Percentiles rank a stretch among this genome's conserved stretches.
phyloP scores from a whole-genome alignment of 1,140 invertebrate genomes.

The Liolophura sinensis region DNA sequence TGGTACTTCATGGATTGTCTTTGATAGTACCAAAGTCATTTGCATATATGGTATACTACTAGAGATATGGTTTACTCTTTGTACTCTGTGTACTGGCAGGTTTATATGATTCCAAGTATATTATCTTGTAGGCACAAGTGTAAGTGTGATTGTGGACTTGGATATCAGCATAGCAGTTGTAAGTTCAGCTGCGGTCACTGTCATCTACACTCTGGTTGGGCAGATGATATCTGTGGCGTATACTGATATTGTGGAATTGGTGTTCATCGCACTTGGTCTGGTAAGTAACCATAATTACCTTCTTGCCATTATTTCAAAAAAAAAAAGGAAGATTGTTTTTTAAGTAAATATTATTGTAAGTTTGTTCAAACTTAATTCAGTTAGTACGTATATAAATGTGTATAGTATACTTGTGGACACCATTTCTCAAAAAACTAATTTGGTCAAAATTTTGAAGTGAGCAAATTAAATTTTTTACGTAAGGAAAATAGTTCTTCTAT shows the following conservation, averaged over 20 bases:
- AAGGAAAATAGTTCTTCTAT: no score
- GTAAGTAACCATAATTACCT: slow-evolving; percentile 27
- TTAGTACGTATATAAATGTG: slow-evolving; percentile 4
- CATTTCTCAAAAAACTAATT: no score
- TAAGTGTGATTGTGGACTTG: slow-evolving; percentile 48
- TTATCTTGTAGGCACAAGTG: slow-evolving; percentile 40
- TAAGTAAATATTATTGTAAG: neutral
- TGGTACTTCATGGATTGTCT: no score
- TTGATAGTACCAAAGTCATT: no score
- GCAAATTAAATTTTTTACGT: no score
- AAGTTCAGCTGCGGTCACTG: slow-evolving; percentile 42
- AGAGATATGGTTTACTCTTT: neutral
- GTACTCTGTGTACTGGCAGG: no score
- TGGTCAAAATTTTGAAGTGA: no score
- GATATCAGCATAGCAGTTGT: slow-evolving; percentile 40
- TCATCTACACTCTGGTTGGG: slow-evolving; percentile 52
- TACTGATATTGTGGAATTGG: slow-evolving; percentile 52
- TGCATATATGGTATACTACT: no score
- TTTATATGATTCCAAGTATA: neutral
- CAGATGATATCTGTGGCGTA: slow-evolving; percentile 56
- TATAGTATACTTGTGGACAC: no score
- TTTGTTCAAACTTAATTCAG: neutral
- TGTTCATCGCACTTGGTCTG: slow-evolving; percentile 46
- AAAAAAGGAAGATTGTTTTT: neutral
- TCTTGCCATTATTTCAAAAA: neutral